Conservation (phyloP, 2,888 invertebrate species). For the Pristionchus fissidentatus region DNA sequence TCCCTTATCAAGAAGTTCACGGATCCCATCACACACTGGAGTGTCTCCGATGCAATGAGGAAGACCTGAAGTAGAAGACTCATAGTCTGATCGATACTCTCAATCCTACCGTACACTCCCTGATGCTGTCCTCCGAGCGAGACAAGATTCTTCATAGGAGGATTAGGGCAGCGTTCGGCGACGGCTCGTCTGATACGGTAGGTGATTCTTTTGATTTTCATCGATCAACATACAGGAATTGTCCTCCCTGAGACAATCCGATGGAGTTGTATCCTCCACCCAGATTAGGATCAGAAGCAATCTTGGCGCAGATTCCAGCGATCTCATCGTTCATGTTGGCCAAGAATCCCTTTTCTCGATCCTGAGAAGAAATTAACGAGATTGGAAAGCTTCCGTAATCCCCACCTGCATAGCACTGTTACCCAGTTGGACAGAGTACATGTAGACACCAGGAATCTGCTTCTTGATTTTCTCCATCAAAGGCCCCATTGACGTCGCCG, state of each 20-base stretch:
- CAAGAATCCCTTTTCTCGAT: constrained; percentile 78
- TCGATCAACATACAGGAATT: constrained; percentile 86
- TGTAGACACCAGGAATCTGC: constrained; percentile 86
- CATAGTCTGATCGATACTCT: background rate
- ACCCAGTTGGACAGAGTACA: constrained; percentile 89
- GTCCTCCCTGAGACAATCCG: constrained; percentile 96
- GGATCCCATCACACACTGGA: constrained; percentile 82
- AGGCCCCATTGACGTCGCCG: constrained; percentile 87
- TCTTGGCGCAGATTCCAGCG: constrained; percentile 83
- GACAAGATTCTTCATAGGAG: constrained; percentile 88
- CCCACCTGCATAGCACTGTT: constrained; percentile 73
- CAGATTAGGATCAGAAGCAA: constrained; percentile 81
- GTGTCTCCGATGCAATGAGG: constrained; percentile 86
- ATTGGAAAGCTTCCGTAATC: background rate
- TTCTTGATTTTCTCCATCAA: constrained; percentile 85
- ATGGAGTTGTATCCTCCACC: constrained; percentile 90
- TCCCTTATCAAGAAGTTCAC: constrained; percentile 86
- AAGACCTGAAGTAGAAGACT: constrained; percentile 79
- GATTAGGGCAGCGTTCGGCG: constrained; percentile 90
- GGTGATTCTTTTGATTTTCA: constrained; percentile 57
- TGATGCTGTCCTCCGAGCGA: constrained; percentile 97
- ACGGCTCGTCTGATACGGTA: constrained; percentile 86
- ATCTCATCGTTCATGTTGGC: constrained; percentile 78
- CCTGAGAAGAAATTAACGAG: constrained; percentile 70
- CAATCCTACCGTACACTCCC: constrained; percentile 81